Evolutionary conservation across 2,113 vertebrate species (phyloP).

Genomic region (Myrmecobius fasciatus): DNA sequence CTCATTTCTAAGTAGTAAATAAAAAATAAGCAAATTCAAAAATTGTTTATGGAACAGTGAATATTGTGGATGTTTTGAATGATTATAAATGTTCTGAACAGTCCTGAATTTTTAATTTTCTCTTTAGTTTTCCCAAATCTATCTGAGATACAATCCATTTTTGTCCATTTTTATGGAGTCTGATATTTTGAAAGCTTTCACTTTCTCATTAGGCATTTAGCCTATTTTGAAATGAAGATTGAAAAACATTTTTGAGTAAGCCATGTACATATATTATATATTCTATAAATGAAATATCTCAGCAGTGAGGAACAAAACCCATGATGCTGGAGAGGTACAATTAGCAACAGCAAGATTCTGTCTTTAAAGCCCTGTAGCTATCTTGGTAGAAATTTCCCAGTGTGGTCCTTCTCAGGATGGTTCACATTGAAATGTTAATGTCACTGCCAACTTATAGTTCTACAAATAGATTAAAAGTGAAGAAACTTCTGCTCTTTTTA

Average conservation of each 20-base stretch:
- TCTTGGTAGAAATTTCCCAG: conserved; percentile 45
- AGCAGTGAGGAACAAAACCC: not conserved
- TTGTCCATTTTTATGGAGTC: not conserved
- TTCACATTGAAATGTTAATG: conserved; percentile 7
- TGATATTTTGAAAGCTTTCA: conserved; percentile 24
- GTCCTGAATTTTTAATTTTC: conserved; percentile 33
- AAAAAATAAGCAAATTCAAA: conserved; percentile 46
- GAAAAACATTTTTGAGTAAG: not conserved
- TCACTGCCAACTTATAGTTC: not conserved
- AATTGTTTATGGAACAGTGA: conserved; percentile 29
- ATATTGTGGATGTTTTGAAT: not conserved
- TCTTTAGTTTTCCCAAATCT: conserved; percentile 49
- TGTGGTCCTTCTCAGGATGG: not conserved
- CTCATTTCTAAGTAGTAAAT: conserved; percentile 49
- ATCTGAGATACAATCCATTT: conserved; percentile 17
- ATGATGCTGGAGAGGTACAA: conserved; percentile 24
- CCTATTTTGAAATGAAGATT: not conserved
- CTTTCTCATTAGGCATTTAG: not conserved
- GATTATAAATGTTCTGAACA: conserved; percentile 20
- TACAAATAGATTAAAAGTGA: not conserved
- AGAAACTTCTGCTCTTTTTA: not conserved
- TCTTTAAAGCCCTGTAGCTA: not conserved
- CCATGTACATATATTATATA: not conserved
- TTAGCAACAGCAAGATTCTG: conserved; percentile 30
- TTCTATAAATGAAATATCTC: conserved; percentile 35